Base-by-base conservation (phyloP, 2,888 invertebrate genomes). In the Apodemia mormo region DNA sequence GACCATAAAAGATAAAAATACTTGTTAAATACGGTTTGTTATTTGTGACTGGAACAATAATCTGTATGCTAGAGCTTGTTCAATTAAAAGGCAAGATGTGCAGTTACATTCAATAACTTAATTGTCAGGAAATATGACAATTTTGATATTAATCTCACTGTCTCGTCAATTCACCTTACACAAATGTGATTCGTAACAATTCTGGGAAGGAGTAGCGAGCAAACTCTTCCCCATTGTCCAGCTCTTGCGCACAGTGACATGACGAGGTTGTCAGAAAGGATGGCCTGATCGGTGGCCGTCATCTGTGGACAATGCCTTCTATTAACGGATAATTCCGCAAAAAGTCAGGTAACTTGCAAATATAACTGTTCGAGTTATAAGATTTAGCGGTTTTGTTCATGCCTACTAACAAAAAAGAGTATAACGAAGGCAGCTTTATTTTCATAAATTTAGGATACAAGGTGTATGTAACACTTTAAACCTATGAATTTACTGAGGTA, bases 181-280 rank as follows among this genome's bases (percentile, higher is more conserved):
- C 54, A 54, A 54, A 54, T 54, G n/a, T 54, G 54, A 54, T n/a
- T 54, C n/a, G 54, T n/a, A 49, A 49, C 10, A n/a, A n/a, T 64
- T 64, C 33, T 22, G 65, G 40, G 10, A 52, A 49, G 49, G 33
- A 64, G 10, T 40, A 37, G 30, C 30, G 12, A 7, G 12, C 40
- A 6, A 30, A 30, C 12, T 40, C 52, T 73, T 61, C 72, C 66
- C 71, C 69, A 71, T 2, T 72, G 29, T 49, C 69, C 49, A 4
- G 49, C 49, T 49, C 49, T 49, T 49, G 49, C 49, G 49, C 12
- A 49, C 12, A 10, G 49, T 49, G 5, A 49, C 49, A 49, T 12
- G 49, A 49, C 49, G 12, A 49, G 33, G 33, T 3, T 33, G 33
- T 33, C 33, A 33, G 33, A 33, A 33, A 33, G 33, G 33, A 33